These are phyloP conservation scores for Minunthozetes semirufus DNA, from an alignment of 2,888 invertebrate genomes.

Conservation along the genomic window DNA sequence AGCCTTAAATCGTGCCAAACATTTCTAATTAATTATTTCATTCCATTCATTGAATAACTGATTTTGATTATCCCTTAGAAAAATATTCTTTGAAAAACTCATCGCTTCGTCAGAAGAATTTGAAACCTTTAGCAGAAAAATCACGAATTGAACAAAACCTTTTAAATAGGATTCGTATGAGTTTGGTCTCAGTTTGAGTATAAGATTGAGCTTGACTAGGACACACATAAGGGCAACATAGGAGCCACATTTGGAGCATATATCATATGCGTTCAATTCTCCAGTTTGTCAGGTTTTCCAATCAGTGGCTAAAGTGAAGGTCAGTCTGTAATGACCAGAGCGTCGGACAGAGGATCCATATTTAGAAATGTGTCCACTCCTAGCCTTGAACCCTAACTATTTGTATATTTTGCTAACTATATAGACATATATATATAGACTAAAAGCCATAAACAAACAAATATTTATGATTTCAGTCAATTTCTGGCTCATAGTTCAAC, in stretches of 20 bases:
- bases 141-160: too few species aligned
- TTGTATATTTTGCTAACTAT: slow-evolving; percentile 24
- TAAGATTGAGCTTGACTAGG: too few species aligned
- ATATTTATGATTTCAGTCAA: slow-evolving; percentile 17
- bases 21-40: slow-evolving; percentile 17
- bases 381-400: slow-evolving; percentile 26
- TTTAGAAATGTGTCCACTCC: neutral
- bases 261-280: too few species aligned
- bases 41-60: neutral
- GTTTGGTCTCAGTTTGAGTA: too few species aligned
- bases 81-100: neutral
- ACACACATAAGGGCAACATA: too few species aligned
- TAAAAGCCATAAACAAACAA: slow-evolving; percentile 14
- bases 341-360: slow-evolving; percentile 1
- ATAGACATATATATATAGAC: too few species aligned
- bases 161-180: too few species aligned
- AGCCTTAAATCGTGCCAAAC: neutral
- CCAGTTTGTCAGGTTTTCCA: neutral
- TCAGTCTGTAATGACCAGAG: slow-evolving; percentile 5
- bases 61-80: neutral
- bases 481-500: slow-evolving; percentile 18
- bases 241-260: too few species aligned
- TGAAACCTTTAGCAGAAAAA: too few species aligned
- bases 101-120: neutral
- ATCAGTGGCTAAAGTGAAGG: slow-evolving; percentile 3